Evolutionary conservation across 2,888 invertebrate genomes (phyloP), one percentile per base, ranked within the genome.

Genomic region (Scaptomyza cyrtandrae): DNA sequence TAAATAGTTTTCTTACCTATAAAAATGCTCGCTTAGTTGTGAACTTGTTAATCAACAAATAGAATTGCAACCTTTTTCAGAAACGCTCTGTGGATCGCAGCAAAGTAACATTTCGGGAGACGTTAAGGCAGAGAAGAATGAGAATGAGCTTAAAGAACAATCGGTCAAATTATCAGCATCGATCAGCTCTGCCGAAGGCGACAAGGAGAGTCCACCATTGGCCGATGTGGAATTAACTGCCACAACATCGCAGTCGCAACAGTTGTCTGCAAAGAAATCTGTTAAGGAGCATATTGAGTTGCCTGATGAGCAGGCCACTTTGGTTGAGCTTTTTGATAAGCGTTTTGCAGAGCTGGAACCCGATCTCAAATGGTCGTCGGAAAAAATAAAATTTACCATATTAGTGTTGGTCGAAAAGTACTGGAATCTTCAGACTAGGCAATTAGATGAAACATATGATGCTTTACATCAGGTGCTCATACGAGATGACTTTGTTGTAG

Each of bases 281-380:
- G n/a, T 1, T 35, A 19, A 19, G n/a, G 33, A 35, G 10, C 13
- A 14, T n/a, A 19, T 13, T 10, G 49, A 19, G 6, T 6, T 29
- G 3, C 14, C 11, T 14, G 29, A 5, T 11, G 29, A 14, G n/a
- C 27, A 3, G 29, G 6, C 6, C 10, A 14, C 29, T 14, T 1
- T 14, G 6, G 9, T n/a, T 6, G 46, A 46, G 10, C 14, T 14
- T 14, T 14, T 49, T 10, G 33, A 49, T 33, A 10, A 35, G 13
- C 33, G 33, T 10, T 35, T 49, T 19, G 49, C 13, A 6, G n/a
- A 49, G n/a, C 49, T 49, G 19, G 49, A 35, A 49, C 6, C 6
- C 2, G 33, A 49, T 33, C 33, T 49, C 5, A 49, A 19, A n/a
- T 49, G 49, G 49, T 49, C 49, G 19, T 33, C 49, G 6, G 33